Percentiles rank a stretch among this genome's conserved stretches.
Conservation (phyloP, 2,113 vertebrate genomes). For the Alethe diademata region DNA sequence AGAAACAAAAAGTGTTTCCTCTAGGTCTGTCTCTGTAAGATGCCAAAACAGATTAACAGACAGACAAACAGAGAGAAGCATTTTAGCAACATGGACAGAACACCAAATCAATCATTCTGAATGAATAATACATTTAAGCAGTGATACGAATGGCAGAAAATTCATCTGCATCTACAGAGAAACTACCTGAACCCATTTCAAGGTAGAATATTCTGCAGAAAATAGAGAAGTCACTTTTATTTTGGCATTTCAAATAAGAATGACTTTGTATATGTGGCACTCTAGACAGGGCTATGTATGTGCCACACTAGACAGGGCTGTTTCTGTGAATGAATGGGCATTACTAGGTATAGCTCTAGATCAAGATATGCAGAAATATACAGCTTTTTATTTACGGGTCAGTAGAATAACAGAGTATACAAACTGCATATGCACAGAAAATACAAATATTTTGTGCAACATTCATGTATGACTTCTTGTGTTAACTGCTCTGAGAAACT, state of each 20-base stretch:
- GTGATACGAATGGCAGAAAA: background rate
- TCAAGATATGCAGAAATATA: background rate
- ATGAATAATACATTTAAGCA: slow-evolving; percentile 47
- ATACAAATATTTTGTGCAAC: background rate
- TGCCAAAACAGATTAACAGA: background rate
- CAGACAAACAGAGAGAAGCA: background rate
- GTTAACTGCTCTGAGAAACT: background rate
- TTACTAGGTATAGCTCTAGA: background rate
- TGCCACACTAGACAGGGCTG: background rate
- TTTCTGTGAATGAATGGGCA: background rate
- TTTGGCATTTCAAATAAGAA: slow-evolving; percentile 21
- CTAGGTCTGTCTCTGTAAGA: background rate
- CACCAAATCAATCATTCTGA: slow-evolving; percentile 2
- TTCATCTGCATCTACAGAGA: background rate
- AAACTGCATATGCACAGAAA: background rate
- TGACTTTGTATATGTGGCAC: background rate
- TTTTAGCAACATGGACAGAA: slow-evolving; percentile 33
- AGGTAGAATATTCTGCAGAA: background rate
- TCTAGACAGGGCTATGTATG: background rate
- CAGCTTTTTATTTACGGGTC: background rate
- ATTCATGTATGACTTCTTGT: background rate
- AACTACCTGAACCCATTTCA: background rate
- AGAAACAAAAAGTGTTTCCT: background rate
- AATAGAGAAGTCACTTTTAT: background rate
- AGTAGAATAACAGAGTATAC: background rate